Evolutionary conservation across 1,140 invertebrate genomes (phyloP), one percentile per base, ranked within the genome.

Genomic region (Sipha flava): DNA sequence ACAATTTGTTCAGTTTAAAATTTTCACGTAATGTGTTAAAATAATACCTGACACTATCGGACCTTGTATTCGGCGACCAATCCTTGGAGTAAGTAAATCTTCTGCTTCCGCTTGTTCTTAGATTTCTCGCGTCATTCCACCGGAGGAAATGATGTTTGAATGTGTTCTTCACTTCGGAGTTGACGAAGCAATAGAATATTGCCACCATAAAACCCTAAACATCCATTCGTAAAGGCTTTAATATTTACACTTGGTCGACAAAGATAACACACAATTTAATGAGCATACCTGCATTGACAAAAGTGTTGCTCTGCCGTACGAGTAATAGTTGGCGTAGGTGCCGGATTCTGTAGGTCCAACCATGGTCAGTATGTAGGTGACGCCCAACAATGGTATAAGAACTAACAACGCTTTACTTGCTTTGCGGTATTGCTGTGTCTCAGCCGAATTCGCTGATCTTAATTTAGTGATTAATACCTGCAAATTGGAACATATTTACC

Each of bases 121-220:
- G 89, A 82, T 85, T 86, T 26, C 89, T 87, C 18, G 89, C 89
- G 18, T 91, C 91, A 82, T 90, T 91, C 93, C 93, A 96, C 73
- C 91, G 88, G 81, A 90, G 89, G 80, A 93, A 89, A 84, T 94
- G 93, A 86, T 95, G 92, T 68, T 90, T 88, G 79, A 96, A 86
- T 0, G 93, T 91, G 83, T 93, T 93, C 73, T 94, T 91, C 16
- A 98, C 95, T 87, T 97, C 95, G 1, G 92, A 93, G 87, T 96
- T 97, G 80, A 96, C 88, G 86, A 96, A 96, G 86, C 95, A 96
- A 87, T 95, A 96, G 85, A 96, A 92, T 26, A 96, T 85, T 34
- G 94, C 92, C 70, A 96, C 93, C 40, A 91, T 91, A 84, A 95
- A 90, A 82, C 94, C 94, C 93, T 95, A 86, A 16, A 47, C 86